Conservation (phyloP, 2,888 invertebrate genomes). For the Tetrapedia diversipes region DNA sequence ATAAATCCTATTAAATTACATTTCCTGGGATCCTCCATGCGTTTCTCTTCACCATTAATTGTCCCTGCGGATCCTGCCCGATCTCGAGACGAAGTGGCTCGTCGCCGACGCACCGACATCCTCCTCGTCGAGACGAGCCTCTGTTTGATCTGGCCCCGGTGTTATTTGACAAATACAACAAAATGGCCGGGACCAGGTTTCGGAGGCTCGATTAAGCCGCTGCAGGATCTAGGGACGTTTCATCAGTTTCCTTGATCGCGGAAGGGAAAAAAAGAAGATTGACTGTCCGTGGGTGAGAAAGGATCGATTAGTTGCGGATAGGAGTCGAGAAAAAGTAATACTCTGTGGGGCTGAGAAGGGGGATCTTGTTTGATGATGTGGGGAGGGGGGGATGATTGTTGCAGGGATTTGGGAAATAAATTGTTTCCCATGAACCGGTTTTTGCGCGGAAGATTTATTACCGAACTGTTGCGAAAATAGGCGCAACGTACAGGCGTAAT, state of each 20-base stretch:
- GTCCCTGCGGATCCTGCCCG: slow-evolving; percentile 35
- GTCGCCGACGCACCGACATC: slow-evolving; percentile 54
- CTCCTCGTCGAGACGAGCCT: slow-evolving; percentile 34
- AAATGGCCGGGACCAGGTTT: slow-evolving; percentile 35
- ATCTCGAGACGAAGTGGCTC: slow-evolving; percentile 49
- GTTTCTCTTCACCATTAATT: slow-evolving; percentile 61
- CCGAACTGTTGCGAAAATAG: not conserved
- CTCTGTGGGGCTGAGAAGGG: not conserved
- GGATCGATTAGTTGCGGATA: slow-evolving; percentile 9
- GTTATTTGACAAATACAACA: slow-evolving; percentile 56
- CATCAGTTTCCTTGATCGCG: not conserved
- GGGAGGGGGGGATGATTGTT: not conserved
- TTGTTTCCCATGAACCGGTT: slow-evolving; percentile 5
- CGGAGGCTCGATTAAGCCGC: slow-evolving; percentile 34
- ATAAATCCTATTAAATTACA: too few relatives aligned
- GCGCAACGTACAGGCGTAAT: not conserved
- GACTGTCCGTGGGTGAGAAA: not conserved
- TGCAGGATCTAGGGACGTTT: slow-evolving; percentile 1
- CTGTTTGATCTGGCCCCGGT: slow-evolving; percentile 48
- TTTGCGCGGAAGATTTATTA: not conserved
- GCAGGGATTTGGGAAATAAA: slow-evolving; percentile 8
- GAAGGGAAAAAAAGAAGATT: not conserved
- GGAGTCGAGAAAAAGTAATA: not conserved
- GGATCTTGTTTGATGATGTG: not conserved
- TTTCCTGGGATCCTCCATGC: too few relatives aligned